Evolutionary conservation across 2,888 invertebrate genomes (phyloP).

Genomic region (Himalopsyche anomala): DNA sequence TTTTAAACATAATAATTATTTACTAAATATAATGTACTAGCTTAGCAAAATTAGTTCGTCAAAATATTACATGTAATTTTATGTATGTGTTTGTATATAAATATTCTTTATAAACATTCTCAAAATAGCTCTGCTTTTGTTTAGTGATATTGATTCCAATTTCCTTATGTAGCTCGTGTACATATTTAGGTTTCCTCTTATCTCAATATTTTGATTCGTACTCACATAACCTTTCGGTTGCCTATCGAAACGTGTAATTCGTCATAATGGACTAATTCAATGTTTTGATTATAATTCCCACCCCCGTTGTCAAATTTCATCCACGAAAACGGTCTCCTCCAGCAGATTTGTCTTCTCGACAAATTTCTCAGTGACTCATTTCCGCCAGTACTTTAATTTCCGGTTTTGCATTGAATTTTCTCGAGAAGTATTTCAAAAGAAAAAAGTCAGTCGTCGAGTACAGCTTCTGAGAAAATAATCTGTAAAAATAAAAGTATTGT

Average conservation of each 20-base stretch:
- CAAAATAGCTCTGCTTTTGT: too few species aligned
- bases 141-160: too few species aligned
- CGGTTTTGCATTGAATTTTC: slow-evolving; percentile 48
- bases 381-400: slow-evolving; percentile 58
- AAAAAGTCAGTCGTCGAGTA: neutral
- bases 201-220: neutral
- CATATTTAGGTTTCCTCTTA: too few species aligned
- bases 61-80: too few species aligned
- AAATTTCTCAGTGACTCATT: slow-evolving; percentile 56
- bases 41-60: too few species aligned
- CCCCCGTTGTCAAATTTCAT: neutral
- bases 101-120: too few species aligned
- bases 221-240: neutral
- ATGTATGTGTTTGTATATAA: too few species aligned
- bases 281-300: slow-evolving; percentile 10
- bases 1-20: too few species aligned
- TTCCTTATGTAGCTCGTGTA: too few species aligned
- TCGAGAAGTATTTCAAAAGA: neutral
- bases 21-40: too few species aligned
- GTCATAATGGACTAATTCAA: neutral
- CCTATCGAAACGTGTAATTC: neutral
- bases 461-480: neutral
- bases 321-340: neutral
- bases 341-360: slow-evolving; percentile 56
- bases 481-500: neutral